These are phyloP conservation scores for Conger conger DNA, from an alignment of 2,113 vertebrate genomes.

Conservation along the genomic window DNA sequence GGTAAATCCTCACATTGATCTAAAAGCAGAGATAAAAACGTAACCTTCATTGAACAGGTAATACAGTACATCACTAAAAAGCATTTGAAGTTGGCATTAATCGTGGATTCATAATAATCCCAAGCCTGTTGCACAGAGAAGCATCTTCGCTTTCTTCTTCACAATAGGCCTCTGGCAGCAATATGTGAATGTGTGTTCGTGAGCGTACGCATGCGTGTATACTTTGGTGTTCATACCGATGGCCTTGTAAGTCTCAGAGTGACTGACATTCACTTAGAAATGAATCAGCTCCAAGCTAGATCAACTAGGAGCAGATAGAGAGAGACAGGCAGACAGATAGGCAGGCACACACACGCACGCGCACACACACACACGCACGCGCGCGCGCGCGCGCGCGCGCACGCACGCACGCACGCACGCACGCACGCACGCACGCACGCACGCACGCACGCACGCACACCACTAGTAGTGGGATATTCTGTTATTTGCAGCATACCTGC, in stretches of 20 bases:
- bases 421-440: not conserved
- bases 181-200: not conserved
- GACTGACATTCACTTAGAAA: not conserved
- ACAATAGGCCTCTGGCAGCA: not conserved
- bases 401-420: not conserved
- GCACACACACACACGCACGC: not conserved
- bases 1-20: no score
- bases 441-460: not conserved
- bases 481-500: no score
- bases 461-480: no score
- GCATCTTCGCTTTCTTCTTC: not conserved
- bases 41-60: no score
- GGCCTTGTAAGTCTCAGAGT: not conserved
- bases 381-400: no score
- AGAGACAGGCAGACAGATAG: no score
- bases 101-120: not conserved
- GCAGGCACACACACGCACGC: not conserved
- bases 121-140: not conserved
- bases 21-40: no score
- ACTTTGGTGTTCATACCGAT: not conserved
- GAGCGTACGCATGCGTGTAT: not conserved
- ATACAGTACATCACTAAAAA: not conserved
- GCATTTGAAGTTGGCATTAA: not conserved
- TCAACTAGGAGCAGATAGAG: not conserved
- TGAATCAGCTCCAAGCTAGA: not conserved